phyloP scores from a whole-genome alignment of 2,797 vertebrate species.

The Chiroxiphia lanceolata region DNA sequence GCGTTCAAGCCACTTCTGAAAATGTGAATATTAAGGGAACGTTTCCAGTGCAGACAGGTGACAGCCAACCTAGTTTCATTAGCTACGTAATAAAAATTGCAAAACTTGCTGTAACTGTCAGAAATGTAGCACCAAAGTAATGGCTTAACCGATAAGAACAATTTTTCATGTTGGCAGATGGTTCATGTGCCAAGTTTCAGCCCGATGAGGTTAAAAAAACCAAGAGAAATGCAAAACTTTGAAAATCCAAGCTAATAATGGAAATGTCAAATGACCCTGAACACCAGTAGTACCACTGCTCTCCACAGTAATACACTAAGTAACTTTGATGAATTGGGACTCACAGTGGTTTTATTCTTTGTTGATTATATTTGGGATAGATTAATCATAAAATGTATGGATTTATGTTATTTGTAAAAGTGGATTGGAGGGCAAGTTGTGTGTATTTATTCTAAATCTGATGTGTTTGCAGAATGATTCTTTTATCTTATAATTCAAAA shows the following conservation, averaged over 20 bases:
- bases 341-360: not conserved
- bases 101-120: conserved; percentile 33
- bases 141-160: conserved; percentile 8
- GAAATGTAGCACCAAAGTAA: not conserved
- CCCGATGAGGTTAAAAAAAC: not conserved
- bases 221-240: not conserved
- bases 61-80: conserved; percentile 38
- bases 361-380: not conserved
- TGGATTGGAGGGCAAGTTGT: not conserved
- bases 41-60: not conserved
- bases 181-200: not conserved
- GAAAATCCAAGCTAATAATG: not conserved
- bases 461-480: conserved; percentile 46
- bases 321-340: not conserved
- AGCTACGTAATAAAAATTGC: not conserved
- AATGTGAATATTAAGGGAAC: not conserved
- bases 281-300: not conserved
- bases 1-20: not conserved
- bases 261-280: not conserved
- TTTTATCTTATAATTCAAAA: conserved; percentile 48
- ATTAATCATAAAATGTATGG: not conserved
- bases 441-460: conserved; percentile 8
- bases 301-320: not conserved
- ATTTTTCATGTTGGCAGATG: conserved; percentile 13
- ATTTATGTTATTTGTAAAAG: conserved; percentile 34